Conservation (phyloP, 1,140 invertebrate species). For the Ptiloglossa arizonensis region DNA sequence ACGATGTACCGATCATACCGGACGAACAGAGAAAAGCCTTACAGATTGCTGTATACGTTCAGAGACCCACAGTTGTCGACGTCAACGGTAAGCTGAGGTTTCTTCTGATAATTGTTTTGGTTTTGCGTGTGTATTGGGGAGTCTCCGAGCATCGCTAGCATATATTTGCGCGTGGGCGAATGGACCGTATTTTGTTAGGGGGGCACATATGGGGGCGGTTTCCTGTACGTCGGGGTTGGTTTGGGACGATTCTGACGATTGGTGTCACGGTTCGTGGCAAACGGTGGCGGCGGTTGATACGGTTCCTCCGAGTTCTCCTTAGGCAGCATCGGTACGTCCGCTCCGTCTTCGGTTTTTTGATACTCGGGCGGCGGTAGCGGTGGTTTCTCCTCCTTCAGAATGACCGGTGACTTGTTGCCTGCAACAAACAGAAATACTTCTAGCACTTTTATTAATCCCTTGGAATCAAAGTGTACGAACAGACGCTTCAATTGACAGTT, state of each 20-base stretch:
- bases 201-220: constrained; percentile 95
- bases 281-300: constrained; percentile 88
- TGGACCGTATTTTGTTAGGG: constrained; percentile 87
- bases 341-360: constrained; percentile 83
- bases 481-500: no score
- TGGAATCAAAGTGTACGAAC: no score
- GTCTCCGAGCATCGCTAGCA: constrained; percentile 77
- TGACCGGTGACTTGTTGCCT: constrained; percentile 93
- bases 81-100: constrained; percentile 52
- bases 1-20: constrained; percentile 28
- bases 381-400: constrained; percentile 96
- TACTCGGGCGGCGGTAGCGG: constrained; percentile 91
- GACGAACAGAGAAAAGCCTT: constrained; percentile 46
- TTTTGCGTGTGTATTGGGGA: constrained; percentile 75
- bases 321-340: constrained; percentile 78
- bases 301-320: constrained; percentile 82
- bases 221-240: constrained; percentile 92
- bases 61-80: constrained; percentile 45
- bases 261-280: constrained; percentile 87
- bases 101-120: constrained; percentile 74
- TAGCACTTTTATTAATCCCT: no score
- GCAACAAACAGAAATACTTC: constrained; percentile 9
- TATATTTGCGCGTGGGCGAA: constrained; percentile 76
- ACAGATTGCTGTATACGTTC: constrained; percentile 60
- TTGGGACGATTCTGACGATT: constrained; percentile 87